These are phyloP conservation scores for Tolypeutes matacus DNA, from an alignment of 2,797 vertebrate species.

Conservation along the genomic window DNA sequence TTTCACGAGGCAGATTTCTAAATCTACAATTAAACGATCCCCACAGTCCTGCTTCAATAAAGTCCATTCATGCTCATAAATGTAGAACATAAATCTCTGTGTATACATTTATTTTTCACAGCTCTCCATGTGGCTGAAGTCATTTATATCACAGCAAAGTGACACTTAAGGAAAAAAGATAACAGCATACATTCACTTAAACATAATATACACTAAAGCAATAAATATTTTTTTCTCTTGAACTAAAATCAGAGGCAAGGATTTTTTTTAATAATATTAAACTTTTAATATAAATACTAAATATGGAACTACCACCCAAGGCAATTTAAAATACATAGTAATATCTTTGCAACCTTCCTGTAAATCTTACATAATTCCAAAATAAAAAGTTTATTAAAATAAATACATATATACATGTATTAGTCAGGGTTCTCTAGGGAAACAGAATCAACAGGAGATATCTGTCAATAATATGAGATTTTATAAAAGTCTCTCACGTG, in stretches of 20 bases:
- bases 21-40: slow-evolving; percentile 56
- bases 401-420: background rate
- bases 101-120: background rate
- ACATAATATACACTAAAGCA: slow-evolving; percentile 1
- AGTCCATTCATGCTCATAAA: slow-evolving; percentile 5
- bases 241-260: background rate
- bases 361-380: slow-evolving; percentile 40
- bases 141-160: background rate
- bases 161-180: background rate
- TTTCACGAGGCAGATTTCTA: slow-evolving; percentile 32
- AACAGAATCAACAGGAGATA: no score
- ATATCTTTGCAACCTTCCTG: slow-evolving; percentile 19
- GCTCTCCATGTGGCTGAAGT: background rate
- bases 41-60: background rate
- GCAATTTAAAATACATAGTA: background rate
- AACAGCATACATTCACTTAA: background rate
- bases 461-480: no score
- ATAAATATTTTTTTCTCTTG: background rate
- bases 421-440: no score
- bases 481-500: no score
- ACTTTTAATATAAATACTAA: slow-evolving; percentile 19
- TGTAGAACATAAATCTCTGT: background rate
- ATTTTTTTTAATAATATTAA: slow-evolving; percentile 5
- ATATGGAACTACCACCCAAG: background rate
- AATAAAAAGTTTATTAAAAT: slow-evolving; percentile 12